These are phyloP conservation scores for Aquatica leii DNA, from an alignment of 2,888 invertebrate genomes.

Conservation along the genomic window DNA sequence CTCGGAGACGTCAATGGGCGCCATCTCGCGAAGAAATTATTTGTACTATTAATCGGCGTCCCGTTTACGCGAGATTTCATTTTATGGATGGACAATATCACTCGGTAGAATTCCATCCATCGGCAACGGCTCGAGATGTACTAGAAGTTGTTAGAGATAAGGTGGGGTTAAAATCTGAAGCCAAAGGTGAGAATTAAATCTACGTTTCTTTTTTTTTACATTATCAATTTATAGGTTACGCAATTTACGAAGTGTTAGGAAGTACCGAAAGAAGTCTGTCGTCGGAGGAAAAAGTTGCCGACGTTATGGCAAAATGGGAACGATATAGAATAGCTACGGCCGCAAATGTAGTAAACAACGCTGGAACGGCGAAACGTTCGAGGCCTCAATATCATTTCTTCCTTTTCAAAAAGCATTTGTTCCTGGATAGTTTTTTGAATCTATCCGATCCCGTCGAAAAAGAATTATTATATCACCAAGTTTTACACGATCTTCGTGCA, in stretches of 20 bases:
- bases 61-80: slow-evolving; percentile 89
- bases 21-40: slow-evolving; percentile 92
- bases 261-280: slow-evolving; percentile 85
- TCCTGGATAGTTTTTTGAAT: slow-evolving; percentile 81
- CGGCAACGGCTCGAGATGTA: slow-evolving; percentile 89
- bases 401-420: slow-evolving; percentile 83
- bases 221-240: slow-evolving; percentile 72
- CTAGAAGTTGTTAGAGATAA: slow-evolving; percentile 87
- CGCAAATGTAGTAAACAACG: slow-evolving; percentile 57
- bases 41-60: slow-evolving; percentile 89
- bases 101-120: slow-evolving; percentile 94
- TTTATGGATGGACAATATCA: slow-evolving; percentile 95
- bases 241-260: slow-evolving; percentile 91
- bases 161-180: slow-evolving; percentile 83
- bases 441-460: slow-evolving; percentile 88
- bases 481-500: slow-evolving; percentile 87
- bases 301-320: slow-evolving; percentile 96
- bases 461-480: slow-evolving; percentile 92
- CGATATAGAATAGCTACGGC: slow-evolving; percentile 79
- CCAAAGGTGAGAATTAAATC: slow-evolving; percentile 60
- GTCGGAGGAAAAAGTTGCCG: slow-evolving; percentile 88
- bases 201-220: slow-evolving; percentile 12
- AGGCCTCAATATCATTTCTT: slow-evolving; percentile 71
- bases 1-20: slow-evolving; percentile 85
- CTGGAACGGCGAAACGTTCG: slow-evolving; percentile 55